Evolutionary conservation across 2,113 vertebrate species (phyloP).

Genomic region (Tachysurus vachellii): DNA sequence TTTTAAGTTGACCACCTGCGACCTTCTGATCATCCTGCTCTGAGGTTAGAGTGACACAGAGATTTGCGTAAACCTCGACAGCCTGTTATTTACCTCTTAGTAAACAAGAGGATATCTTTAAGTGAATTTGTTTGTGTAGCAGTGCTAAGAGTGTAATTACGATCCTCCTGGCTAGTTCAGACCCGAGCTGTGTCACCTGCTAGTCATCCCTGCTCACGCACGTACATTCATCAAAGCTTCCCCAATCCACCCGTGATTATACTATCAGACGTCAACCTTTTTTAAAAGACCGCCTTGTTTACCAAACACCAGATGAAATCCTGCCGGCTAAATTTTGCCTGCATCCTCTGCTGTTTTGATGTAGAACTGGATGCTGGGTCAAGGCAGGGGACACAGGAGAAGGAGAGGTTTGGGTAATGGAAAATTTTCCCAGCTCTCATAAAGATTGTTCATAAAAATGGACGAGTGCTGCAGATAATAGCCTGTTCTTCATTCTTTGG

Average conservation of each 20-base stretch:
- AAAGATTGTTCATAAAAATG: background rate
- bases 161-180: constrained; percentile 35
- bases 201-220: constrained; percentile 19
- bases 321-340: constrained; percentile 8
- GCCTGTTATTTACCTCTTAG: constrained; percentile 41
- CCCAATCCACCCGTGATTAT: background rate
- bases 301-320: constrained; percentile 27
- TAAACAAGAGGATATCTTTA: constrained; percentile 49
- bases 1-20: background rate
- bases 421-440: background rate
- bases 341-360: constrained; percentile 28
- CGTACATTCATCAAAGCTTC: constrained; percentile 8
- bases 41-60: constrained; percentile 9
- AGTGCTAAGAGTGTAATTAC: constrained; percentile 41
- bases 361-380: background rate
- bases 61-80: constrained; percentile 34
- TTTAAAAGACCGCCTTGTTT: constrained; percentile 26
- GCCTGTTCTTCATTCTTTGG: background rate
- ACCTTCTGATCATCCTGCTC: background rate
- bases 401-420: background rate
- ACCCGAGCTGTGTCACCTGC: constrained; percentile 17
- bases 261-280: constrained; percentile 29
- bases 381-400: background rate
- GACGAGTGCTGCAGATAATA: constrained; percentile 57
- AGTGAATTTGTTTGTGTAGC: constrained; percentile 50